Evolutionary conservation across 2,888 invertebrate species (phyloP).

Genomic region (Cephus runcator): DNA sequence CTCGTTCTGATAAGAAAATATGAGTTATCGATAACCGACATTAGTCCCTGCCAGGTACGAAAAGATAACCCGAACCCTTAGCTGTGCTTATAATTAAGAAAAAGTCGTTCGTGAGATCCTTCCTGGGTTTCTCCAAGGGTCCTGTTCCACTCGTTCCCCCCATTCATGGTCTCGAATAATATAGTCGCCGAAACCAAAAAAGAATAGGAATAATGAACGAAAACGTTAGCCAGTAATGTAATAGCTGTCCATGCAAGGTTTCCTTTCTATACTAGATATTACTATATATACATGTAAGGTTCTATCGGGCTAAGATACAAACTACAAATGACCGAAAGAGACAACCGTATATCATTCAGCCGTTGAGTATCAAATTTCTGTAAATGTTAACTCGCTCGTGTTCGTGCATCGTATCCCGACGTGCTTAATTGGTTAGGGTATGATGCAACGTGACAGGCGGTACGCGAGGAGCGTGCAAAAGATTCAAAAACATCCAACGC

Average conservation of each 20-base stretch:
- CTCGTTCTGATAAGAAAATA: neutral
- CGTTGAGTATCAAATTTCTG: constrained; percentile 13
- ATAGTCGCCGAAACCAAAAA: neutral
- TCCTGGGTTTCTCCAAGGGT: neutral
- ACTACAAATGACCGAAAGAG: neutral
- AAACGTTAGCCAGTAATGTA: neutral
- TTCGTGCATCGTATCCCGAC: neutral
- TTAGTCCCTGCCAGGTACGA: neutral
- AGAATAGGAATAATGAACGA: neutral
- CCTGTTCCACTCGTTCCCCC: neutral
- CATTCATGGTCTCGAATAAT: neutral
- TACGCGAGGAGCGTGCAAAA: constrained; percentile 7
- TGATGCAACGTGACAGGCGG: constrained; percentile 12
- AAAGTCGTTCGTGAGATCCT: neutral
- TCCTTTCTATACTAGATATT: neutral
- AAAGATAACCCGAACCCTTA: neutral
- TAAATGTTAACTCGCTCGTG: constrained; percentile 3
- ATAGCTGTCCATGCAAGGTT: neutral
- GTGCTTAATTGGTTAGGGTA: constrained; percentile 12
- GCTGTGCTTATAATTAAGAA: neutral
- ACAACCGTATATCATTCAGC: constrained; percentile 1
- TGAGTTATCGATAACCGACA: neutral
- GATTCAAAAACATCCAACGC: constrained; percentile 6
- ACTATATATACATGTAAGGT: neutral
- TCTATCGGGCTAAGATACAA: neutral